Conservation (phyloP, 2,888 invertebrate species). For the Heliconius erato region DNA sequence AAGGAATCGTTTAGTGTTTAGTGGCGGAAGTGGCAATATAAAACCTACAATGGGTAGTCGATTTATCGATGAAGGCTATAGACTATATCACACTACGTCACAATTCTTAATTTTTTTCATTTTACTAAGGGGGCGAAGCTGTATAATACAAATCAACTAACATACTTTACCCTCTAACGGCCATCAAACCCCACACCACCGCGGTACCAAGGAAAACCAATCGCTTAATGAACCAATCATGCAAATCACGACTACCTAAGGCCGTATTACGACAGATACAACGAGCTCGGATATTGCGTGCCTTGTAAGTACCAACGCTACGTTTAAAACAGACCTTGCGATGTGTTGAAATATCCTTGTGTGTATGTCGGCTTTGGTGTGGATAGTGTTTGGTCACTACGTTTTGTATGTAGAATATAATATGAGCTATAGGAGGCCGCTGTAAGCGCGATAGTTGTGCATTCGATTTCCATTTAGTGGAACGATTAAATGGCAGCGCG, state of each 20-base stretch:
- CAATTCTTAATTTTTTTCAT: too few species aligned
- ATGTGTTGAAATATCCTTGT: conserved; percentile 8
- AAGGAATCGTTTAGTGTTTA: not conserved
- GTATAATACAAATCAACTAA: too few species aligned
- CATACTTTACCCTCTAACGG: not conserved
- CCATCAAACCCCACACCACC: not conserved
- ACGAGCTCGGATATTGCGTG: conserved; percentile 25
- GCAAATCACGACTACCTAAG: conserved; percentile 32
- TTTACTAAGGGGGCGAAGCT: not conserved
- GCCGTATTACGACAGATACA: conserved; percentile 35
- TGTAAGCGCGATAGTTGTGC: not conserved
- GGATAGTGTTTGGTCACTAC: not conserved
- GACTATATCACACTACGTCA: too few species aligned
- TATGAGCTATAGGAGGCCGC: not conserved
- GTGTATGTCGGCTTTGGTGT: not conserved
- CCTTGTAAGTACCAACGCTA: not conserved
- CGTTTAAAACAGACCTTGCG: conserved; percentile 1
- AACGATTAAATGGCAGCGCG: not conserved
- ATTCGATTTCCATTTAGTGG: not conserved
- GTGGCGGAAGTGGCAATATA: not conserved
- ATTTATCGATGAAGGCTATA: too few species aligned
- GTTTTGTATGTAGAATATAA: not conserved
- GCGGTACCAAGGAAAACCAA: conserved; percentile 1
- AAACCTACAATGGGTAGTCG: too few species aligned
- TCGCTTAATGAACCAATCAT: conserved; percentile 12